Evolutionary conservation across 2,113 vertebrate species (phyloP).

Genomic region (Pantherophis guttatus): DNA sequence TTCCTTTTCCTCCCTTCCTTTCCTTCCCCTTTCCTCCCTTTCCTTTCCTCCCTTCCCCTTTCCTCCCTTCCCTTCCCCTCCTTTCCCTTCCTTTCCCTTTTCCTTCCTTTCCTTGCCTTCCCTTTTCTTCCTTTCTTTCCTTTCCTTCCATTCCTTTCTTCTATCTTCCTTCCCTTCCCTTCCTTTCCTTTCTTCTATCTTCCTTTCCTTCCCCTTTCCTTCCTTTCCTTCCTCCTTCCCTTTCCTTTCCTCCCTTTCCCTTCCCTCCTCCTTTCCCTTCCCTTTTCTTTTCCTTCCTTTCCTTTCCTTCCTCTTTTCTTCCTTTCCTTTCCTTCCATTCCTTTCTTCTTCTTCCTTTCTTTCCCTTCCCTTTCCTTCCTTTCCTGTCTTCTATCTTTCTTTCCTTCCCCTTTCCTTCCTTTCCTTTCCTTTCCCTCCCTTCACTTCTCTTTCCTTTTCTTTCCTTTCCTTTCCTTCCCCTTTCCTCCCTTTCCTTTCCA

Average conservation of each 20-base stretch:
- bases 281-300: neutral
- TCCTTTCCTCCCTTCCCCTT: too few relatives aligned
- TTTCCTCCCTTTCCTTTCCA: neutral
- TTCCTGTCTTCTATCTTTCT: too few relatives aligned
- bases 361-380: too few relatives aligned
- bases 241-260: neutral
- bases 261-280: neutral
- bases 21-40: neutral
- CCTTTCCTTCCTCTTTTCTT: too few relatives aligned
- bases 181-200: neutral
- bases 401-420: fast-evolving
- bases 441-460: neutral
- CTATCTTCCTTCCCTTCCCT: neutral
- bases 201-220: too few relatives aligned
- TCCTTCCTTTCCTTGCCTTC: neutral
- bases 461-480: fast-evolving
- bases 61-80: too few relatives aligned
- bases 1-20: too few relatives aligned
- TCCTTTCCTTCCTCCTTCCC: neutral
- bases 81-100: neutral
- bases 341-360: too few relatives aligned
- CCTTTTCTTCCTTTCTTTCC: fast-evolving
- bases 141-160: neutral
- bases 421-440: neutral
- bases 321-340: neutral